Evolutionary conservation across 2,113 vertebrate genomes (phyloP).

Genomic region (Hipposideros armiger): DNA sequence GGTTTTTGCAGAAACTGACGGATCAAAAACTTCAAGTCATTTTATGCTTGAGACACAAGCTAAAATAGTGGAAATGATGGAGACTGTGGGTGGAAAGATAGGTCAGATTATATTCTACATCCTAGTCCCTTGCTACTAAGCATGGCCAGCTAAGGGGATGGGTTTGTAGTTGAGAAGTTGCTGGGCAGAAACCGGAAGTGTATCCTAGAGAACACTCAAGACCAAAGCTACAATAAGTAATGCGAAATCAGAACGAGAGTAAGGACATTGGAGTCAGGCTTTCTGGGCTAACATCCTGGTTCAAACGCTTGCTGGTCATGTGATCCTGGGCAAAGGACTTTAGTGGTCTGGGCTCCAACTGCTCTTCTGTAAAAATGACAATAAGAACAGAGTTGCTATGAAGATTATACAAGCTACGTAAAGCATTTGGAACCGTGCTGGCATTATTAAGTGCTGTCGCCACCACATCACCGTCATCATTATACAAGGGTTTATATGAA

Average conservation of each 20-base stretch:
- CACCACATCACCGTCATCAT: background rate
- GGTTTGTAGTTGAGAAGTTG: background rate
- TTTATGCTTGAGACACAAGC: conserved; percentile 12
- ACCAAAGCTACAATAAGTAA: background rate
- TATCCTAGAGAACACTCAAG: background rate
- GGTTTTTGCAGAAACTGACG: background rate
- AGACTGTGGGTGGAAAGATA: background rate
- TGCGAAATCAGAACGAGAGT: background rate
- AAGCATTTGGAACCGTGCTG: background rate
- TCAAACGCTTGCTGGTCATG: background rate
- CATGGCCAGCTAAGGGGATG: background rate
- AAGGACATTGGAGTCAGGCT: background rate
- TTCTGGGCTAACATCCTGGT: background rate
- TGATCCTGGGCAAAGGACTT: background rate
- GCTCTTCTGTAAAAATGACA: background rate
- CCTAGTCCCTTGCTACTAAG: background rate
- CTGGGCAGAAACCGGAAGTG: background rate
- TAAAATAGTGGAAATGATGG: background rate
- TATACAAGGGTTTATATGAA: background rate
- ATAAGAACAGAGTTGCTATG: background rate
- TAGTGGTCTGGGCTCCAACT: background rate
- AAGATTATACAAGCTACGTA: background rate
- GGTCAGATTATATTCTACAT: background rate
- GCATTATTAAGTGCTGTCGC: background rate
- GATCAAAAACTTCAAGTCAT: background rate